Base-by-base conservation (phyloP, 2,888 invertebrate genomes). In the Drosophila nr. perissopoda region DNA sequence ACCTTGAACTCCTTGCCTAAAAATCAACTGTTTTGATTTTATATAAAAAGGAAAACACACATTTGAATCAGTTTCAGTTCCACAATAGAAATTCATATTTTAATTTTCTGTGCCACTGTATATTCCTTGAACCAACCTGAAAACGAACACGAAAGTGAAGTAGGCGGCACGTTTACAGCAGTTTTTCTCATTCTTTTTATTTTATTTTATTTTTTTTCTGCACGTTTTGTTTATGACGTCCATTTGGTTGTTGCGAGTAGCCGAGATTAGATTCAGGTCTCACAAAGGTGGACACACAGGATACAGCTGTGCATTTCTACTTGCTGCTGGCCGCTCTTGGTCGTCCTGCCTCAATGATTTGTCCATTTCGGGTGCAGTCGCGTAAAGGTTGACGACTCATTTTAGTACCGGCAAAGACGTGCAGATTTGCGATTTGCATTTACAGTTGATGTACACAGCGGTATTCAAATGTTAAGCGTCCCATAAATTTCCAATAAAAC, bases 221-320 rank as follows among this genome's bases (percentile, higher is more conserved):
- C 49, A 68, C 61, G 59, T 67, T 71, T 86, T 76, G 87, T 89
- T 89, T 85, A 88, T 87, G 89, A 64, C 72, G 56, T 71, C 74
- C 89, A 89, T 85, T 85, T 81, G 81, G 82, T 67, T 66, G 76
- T 65, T 73, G 83, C 70, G 60, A 62, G 62, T 64, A 46, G 66
- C 74, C 58, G 89, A 86, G 87, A 89, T 85, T 89, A 87, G 81
- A 70, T 63, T 51, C 53, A 8, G 61, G 51, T 51, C 40, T 48
- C 49, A 10, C 57, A 64, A 68, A 79, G 76, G 69, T 80, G 64
- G 72, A 49, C 68, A 46, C 27, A 25, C 31, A 13, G 27, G 4
- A 62, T 40, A 7, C 27, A 46, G 21, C 33, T 60, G 67, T 57
- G 57, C 53, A 49, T 60, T 53, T 29, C 16, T 10, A 29, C 40